Conservation (phyloP, 2,888 invertebrate genomes). For the Sphinx pinastri region DNA sequence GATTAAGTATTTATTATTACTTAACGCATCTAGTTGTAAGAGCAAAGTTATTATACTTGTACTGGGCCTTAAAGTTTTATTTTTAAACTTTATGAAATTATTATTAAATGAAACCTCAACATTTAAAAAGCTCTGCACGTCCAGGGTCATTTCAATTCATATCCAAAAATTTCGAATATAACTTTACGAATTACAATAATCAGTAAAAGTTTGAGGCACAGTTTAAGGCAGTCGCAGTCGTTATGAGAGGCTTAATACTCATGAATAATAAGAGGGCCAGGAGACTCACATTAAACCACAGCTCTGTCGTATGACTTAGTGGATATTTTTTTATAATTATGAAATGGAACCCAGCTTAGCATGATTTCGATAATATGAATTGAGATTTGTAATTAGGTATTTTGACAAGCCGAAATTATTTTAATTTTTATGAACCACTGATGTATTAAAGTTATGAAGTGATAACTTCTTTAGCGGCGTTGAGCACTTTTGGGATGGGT, state of each 20-base stretch:
- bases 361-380: background rate
- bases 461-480: too few species aligned
- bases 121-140: background rate
- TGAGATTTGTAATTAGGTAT: background rate
- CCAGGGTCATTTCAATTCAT: constrained; percentile 10
- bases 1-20: too few species aligned
- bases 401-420: too few species aligned
- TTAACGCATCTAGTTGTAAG: too few species aligned
- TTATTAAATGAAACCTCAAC: too few species aligned
- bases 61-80: too few species aligned
- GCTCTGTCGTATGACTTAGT: background rate
- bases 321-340: constrained; percentile 16
- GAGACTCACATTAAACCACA: constrained; percentile 23
- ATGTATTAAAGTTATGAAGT: too few species aligned
- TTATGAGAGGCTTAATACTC: constrained; percentile 30
- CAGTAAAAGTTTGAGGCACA: constrained; percentile 31
- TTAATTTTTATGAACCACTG: too few species aligned
- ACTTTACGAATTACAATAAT: constrained; percentile 31
- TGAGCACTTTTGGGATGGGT: too few species aligned
- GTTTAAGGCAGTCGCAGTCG: constrained; percentile 39
- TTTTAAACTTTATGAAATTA: background rate
- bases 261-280: constrained; percentile 38
- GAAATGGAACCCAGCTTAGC: background rate
- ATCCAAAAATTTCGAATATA: constrained; percentile 8
- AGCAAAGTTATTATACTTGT: too few species aligned